A percentile compares a stretch with the other conserved stretches of the same genome.
phyloP scores from a whole-genome alignment of 2,888 invertebrate species.

The Epistrophella euchroma region DNA sequence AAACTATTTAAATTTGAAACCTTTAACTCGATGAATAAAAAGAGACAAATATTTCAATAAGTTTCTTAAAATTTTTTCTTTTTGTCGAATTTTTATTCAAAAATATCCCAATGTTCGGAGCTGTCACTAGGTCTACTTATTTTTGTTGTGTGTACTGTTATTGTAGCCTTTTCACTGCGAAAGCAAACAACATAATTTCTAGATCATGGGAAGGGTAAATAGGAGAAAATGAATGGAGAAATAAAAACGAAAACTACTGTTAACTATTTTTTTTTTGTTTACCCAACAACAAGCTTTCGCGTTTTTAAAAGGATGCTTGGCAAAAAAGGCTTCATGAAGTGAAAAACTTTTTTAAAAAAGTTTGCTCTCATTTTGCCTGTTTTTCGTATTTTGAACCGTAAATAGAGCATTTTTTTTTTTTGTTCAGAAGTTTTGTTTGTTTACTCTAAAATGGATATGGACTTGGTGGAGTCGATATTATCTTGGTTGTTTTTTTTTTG shows the following conservation, averaged over 20 bases:
- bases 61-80: not conserved
- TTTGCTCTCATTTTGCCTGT: slow-evolving; percentile 55
- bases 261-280: slow-evolving; percentile 23
- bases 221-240: not conserved
- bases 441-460: slow-evolving; percentile 1
- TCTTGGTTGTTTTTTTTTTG: not conserved
- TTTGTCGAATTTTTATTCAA: not conserved
- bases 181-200: slow-evolving; percentile 67
- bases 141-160: slow-evolving; percentile 6
- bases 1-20: not conserved
- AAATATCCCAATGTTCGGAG: not conserved
- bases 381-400: slow-evolving; percentile 45
- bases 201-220: slow-evolving; percentile 13
- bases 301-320: slow-evolving; percentile 30
- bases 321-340: slow-evolving; percentile 37
- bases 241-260: slow-evolving; percentile 36
- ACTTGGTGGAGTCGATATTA: not conserved
- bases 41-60: not conserved
- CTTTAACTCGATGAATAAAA: not conserved
- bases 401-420: not conserved
- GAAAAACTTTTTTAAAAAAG: slow-evolving; percentile 64
- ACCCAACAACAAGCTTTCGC: slow-evolving; percentile 9
- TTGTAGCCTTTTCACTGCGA: slow-evolving; percentile 36
- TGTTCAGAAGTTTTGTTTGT: slow-evolving; percentile 9
- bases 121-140: not conserved